Evolutionary conservation across 2,113 vertebrate species (phyloP).

Genomic region (Promerops cafer): DNA sequence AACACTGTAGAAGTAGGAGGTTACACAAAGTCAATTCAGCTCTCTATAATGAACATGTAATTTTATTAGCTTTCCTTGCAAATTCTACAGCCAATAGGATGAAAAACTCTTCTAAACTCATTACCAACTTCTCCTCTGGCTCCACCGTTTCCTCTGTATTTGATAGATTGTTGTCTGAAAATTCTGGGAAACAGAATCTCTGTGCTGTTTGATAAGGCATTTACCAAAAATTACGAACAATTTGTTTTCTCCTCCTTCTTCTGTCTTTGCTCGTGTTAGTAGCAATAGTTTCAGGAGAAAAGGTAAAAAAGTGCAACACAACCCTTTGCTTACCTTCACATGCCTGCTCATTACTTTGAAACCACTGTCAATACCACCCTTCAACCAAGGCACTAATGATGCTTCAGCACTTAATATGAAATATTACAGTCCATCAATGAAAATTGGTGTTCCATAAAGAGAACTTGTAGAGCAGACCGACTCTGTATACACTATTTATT

Average conservation of each 20-base stretch:
- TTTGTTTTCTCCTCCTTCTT: background rate
- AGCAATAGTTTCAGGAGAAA: background rate
- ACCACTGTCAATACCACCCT: background rate
- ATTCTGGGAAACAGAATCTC: background rate
- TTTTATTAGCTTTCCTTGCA: background rate
- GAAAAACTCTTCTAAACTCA: background rate
- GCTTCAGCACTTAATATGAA: background rate
- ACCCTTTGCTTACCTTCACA: background rate
- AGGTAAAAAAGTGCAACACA: background rate
- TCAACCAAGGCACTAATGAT: background rate
- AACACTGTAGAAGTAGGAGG: background rate
- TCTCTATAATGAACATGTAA: background rate
- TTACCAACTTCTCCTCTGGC: background rate
- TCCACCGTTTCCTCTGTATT: background rate
- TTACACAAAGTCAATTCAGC: background rate
- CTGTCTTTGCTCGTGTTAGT: background rate
- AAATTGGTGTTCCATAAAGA: background rate
- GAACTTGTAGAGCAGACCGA: background rate
- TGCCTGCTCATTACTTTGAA: background rate
- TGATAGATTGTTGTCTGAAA: background rate
- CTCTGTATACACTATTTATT: background rate
- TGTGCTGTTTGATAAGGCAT: background rate
- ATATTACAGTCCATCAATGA: background rate
- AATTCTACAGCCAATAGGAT: background rate
- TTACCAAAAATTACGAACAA: background rate